Evolutionary conservation across 2,888 invertebrate species (phyloP).

Genomic region (Heterodera filipjevi): DNA sequence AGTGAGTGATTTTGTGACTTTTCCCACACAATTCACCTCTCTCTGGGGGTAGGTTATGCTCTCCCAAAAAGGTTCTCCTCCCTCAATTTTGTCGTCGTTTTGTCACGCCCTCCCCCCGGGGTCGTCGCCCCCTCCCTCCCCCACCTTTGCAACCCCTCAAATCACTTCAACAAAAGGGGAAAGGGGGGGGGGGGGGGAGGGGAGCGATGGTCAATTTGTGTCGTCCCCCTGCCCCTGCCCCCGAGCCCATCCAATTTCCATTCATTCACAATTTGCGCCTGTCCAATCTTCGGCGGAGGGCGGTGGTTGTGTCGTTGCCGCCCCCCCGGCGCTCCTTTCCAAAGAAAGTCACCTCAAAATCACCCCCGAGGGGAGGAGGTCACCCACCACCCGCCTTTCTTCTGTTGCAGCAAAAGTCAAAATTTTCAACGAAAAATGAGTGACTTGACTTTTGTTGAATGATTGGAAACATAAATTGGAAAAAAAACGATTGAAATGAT

Average conservation of each 20-base stretch:
- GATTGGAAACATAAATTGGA: neutral
- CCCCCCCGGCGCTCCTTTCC: neutral
- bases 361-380: neutral
- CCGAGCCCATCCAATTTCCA: conserved; percentile 4
- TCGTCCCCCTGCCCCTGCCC: neutral
- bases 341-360: conserved; percentile 8
- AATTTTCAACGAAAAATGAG: neutral
- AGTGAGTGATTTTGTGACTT: neutral
- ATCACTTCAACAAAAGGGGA: conserved; percentile 11
- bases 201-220: neutral
- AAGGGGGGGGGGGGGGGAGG: too few relatives aligned
- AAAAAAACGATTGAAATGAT: too few relatives aligned
- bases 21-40: neutral
- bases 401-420: neutral
- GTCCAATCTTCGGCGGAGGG: neutral
- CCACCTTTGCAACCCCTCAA: neutral
- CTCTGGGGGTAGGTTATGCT: neutral
- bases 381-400: neutral
- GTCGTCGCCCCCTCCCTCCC: neutral
- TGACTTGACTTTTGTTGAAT: neutral
- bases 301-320: neutral
- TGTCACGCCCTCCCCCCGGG: neutral
- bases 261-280: conserved; percentile 10
- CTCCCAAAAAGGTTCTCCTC: neutral
- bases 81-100: neutral